Conservation (phyloP, 1,140 invertebrate genomes). For the Papilio glaucus region DNA sequence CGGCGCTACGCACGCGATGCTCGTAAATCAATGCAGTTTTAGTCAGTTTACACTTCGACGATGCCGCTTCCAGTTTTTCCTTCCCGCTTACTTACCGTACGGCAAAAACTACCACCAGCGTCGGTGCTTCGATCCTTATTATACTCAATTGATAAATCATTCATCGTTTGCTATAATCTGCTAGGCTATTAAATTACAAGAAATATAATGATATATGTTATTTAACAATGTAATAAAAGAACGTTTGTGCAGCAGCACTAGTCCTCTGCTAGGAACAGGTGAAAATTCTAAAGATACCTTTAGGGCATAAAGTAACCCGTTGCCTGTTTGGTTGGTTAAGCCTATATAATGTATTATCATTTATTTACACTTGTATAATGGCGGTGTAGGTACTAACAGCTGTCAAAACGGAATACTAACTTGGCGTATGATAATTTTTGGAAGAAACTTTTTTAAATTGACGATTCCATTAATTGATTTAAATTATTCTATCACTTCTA, state of each 20-base stretch:
- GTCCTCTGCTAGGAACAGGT: too few relatives aligned
- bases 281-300: too few relatives aligned
- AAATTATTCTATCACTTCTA: too few relatives aligned
- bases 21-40: constrained; percentile 22
- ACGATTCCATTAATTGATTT: too few relatives aligned
- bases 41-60: background rate
- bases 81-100: constrained; percentile 14
- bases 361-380: too few relatives aligned
- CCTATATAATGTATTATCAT: too few relatives aligned
- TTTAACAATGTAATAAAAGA: background rate
- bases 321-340: too few relatives aligned
- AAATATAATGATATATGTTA: background rate
- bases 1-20: constrained; percentile 1
- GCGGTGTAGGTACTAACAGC: too few relatives aligned
- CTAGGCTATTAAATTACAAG: background rate
- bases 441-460: too few relatives aligned
- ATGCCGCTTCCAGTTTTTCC: constrained; percentile 9
- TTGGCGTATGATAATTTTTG: too few relatives aligned
- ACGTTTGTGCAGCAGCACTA: too few relatives aligned
- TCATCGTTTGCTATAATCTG: background rate
- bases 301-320: too few relatives aligned
- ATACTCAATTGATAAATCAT: constrained; percentile 14
- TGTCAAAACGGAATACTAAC: background rate
- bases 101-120: constrained; percentile 12
- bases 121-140: background rate